Percentiles rank a stretch among this genome's conserved stretches.
These are phyloP conservation scores for Leucophenga varia DNA, from an alignment of 1,140 invertebrate genomes.

Conservation along the genomic window DNA sequence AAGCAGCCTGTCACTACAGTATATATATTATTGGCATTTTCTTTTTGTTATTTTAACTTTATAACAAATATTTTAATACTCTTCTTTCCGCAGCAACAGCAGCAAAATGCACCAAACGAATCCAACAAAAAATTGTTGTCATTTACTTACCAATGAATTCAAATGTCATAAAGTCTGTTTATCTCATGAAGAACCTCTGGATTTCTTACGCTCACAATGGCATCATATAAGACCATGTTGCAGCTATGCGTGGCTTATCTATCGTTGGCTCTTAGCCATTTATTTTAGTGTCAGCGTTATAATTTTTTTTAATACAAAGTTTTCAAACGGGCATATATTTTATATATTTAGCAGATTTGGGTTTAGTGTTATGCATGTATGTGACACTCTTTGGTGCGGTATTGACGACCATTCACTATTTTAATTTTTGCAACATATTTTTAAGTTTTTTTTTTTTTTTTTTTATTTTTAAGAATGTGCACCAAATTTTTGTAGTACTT, in stretches of 20 bases:
- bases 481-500: too few species aligned
- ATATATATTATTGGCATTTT: too few species aligned
- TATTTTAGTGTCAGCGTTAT: slow-evolving; percentile 19
- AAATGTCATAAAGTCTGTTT: slow-evolving; percentile 38
- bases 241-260: slow-evolving; percentile 32
- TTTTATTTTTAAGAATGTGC: too few species aligned
- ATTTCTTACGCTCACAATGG: slow-evolving; percentile 44
- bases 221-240: slow-evolving; percentile 31
- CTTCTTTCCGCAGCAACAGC: too few species aligned
- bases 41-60: too few species aligned
- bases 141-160: too few species aligned
- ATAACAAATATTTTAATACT: too few species aligned
- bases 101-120: too few species aligned
- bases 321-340: slow-evolving; percentile 7
- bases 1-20: too few species aligned
- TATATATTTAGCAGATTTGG: slow-evolving; percentile 32
- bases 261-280: slow-evolving; percentile 40
- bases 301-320: too few species aligned
- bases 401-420: slow-evolving; percentile 7
- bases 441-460: too few species aligned
- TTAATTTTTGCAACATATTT: neutral
- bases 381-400: slow-evolving; percentile 18
- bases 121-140: too few species aligned
- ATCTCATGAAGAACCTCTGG: slow-evolving; percentile 28
- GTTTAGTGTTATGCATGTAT: slow-evolving; percentile 22